Evolutionary conservation across 2,113 vertebrate genomes (phyloP).

Genomic region (Aptenodytes forsteri): DNA sequence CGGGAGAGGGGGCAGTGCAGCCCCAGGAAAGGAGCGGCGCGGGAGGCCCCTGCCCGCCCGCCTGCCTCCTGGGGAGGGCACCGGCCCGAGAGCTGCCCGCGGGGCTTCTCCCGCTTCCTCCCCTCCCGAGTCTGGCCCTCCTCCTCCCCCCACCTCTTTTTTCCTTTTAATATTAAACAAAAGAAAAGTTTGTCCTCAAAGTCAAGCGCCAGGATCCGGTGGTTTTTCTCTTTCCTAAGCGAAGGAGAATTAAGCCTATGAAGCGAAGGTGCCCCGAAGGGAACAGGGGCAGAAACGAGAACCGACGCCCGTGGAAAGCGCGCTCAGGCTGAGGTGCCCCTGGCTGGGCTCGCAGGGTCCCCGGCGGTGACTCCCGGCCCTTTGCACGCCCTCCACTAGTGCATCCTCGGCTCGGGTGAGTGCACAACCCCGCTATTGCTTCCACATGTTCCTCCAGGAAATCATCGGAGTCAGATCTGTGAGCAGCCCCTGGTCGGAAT

Average conservation of each 20-base stretch:
- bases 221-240: neutral
- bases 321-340: neutral
- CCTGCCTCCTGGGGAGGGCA: neutral
- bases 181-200: neutral
- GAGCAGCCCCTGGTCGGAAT: slow-evolving; percentile 88
- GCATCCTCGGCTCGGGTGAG: slow-evolving; percentile 72
- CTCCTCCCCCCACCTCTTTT: neutral
- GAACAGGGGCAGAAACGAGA: neutral
- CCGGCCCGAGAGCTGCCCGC: neutral
- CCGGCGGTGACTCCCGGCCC: neutral
- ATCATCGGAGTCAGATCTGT: slow-evolving; percentile 76
- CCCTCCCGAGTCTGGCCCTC: neutral
- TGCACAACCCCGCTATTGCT: slow-evolving; percentile 83
- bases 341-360: neutral
- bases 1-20: slow-evolving; percentile 76
- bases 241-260: neutral
- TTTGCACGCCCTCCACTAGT: neutral
- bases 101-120: neutral
- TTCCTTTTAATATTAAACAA: neutral
- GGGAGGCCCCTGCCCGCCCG: neutral
- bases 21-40: slow-evolving; percentile 62
- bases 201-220: neutral
- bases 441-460: slow-evolving; percentile 93
- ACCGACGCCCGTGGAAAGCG: neutral
- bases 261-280: neutral